Evolutionary conservation across 2,888 invertebrate species (phyloP), one percentile per base, ranked within the genome.

Genomic region (Synergus itoensis): DNA sequence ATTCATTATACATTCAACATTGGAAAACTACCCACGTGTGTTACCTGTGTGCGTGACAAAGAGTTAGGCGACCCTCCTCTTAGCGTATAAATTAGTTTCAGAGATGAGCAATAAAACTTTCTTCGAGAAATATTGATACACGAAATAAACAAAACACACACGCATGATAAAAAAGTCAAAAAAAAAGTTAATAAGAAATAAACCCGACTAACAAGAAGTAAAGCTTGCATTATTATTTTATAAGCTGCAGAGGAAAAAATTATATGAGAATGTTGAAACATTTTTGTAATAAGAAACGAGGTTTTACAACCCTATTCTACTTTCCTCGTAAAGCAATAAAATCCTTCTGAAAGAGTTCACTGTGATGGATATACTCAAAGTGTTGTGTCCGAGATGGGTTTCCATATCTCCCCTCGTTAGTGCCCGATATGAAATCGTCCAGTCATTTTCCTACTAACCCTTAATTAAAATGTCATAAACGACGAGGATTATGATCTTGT

Each of bases 401-500:
- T 53, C 73, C 73, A 53, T 73, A 73, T 73, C 73, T 73, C 53
- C 36, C 53, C 73, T 73, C 73, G 73, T 73, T 73, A 73, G 73
- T 73, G 12, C 53, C 36, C 53, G 73, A 73, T 73, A 73, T 73
- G 73, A 73, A 73, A 73, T n/a, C 36, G 53, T 73, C 53, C 73
- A 73, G 73, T 73, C 73, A 73, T 48, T 73, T 73, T 73, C 73
- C 73, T 73, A 36, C 73, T 73, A 73, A 73, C 73, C 73, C 48
- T n/a, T 53, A 73, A 73, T 73, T 73, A 73, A 73, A 73, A 73
- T 73, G 73, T 73, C 53, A 73, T 73, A 73, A 73, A 73, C 73
- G 73, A 53, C 11, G 53, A 73, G 73, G 36, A 73, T 73, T 73
- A 73, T 36, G 48, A 73, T 73, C 53, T 12, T 73, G 73, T n/a